Evolutionary conservation across 2,888 invertebrate species (phyloP).

Genomic region (Nemoura dubitans): DNA sequence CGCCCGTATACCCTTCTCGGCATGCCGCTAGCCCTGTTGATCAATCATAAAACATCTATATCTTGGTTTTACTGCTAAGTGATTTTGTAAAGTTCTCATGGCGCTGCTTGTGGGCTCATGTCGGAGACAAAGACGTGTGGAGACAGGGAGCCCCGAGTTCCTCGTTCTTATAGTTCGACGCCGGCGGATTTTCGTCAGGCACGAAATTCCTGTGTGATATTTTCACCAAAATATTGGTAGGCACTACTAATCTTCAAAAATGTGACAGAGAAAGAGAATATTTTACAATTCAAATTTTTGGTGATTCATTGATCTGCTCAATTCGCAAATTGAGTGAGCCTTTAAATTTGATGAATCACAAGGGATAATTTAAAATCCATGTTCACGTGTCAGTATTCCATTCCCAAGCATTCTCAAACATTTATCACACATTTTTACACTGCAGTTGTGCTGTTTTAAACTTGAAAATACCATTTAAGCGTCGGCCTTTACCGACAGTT

Average conservation of each 20-base stretch:
- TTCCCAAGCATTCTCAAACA: too few species aligned
- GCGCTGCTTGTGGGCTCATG: not conserved
- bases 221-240: not conserved
- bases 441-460: too few species aligned
- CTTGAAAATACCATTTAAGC: too few species aligned
- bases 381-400: too few species aligned
- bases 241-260: not conserved
- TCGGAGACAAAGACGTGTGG: too few species aligned
- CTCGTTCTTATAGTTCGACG: not conserved
- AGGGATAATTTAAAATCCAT: not conserved
- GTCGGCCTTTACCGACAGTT: too few species aligned
- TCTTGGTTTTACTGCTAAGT: conserved; percentile 28
- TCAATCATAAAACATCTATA: conserved; percentile 29
- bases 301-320: not conserved
- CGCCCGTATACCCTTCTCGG: not conserved
- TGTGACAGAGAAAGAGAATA: not conserved
- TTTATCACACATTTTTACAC: too few species aligned
- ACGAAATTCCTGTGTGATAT: not conserved
- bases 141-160: too few species aligned
- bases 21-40: not conserved
- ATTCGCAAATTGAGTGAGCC: not conserved
- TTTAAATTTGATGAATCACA: not conserved
- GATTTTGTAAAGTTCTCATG: conserved; percentile 12
- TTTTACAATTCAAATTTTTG: not conserved
- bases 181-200: too few species aligned